Conservation (phyloP, 2,888 invertebrate genomes). For the Heteromurus nitidus region DNA sequence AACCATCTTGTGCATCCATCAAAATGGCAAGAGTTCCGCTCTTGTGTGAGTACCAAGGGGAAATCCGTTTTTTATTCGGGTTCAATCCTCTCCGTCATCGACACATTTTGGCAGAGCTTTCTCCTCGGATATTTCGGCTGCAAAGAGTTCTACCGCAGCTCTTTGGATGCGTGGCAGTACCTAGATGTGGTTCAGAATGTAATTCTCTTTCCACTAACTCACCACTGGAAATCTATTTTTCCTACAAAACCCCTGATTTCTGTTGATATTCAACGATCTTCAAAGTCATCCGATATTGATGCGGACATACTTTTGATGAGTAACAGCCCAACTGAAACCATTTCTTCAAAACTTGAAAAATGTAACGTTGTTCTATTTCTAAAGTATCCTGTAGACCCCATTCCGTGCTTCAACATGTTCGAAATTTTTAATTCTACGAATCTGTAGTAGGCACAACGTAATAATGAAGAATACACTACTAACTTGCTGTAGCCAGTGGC, state of each 20-base stretch:
- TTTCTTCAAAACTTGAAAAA: conserved; percentile 42
- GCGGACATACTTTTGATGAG: no score
- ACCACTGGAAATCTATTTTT: conserved; percentile 34
- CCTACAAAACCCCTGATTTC: no score
- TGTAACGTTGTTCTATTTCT: conserved; percentile 42
- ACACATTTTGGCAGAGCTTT: conserved; percentile 51
- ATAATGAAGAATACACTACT: neutral
- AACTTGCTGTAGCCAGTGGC: neutral
- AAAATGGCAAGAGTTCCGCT: conserved; percentile 32
- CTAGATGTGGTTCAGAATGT: conserved; percentile 17
- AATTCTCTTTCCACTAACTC: conserved; percentile 33
- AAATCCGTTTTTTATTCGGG: conserved; percentile 29
- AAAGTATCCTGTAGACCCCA: conserved; percentile 28
- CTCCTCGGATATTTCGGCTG: conserved; percentile 44
- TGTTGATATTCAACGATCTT: no score
- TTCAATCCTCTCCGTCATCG: neutral
- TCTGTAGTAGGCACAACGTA: neutral
- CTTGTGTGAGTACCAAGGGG: conserved; percentile 29
- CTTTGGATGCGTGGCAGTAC: conserved; percentile 24
- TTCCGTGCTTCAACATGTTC: conserved; percentile 42
- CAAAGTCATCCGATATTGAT: no score
- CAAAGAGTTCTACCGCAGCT: neutral
- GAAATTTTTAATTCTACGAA: neutral
- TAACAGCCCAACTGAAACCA: no score
- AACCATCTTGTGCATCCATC: neutral